Evolutionary conservation across 2,797 vertebrate species (phyloP), one percentile per base, ranked within the genome.

Genomic region (Aratinga solstitialis): DNA sequence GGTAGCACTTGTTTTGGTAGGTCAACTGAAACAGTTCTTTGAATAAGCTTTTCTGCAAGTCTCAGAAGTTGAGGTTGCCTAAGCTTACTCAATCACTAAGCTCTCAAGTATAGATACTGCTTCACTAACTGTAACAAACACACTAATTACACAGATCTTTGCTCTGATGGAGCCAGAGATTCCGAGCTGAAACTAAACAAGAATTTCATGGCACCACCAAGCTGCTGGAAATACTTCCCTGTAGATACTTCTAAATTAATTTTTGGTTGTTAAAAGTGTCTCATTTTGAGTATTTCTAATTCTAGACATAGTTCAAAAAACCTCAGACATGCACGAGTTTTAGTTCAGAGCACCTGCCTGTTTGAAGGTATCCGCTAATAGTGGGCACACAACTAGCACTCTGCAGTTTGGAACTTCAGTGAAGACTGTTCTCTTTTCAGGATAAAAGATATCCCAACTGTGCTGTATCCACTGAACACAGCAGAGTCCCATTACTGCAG

Each of bases 31-130:
- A 45, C 23, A 6, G 30, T 34, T 30, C 89, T 77, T 65, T 40
- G 62, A 65, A 56, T 5, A 38, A 83, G 26, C 32, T n/a, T 63
- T 91, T 26, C 56, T 67, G 51, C 62, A 54, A 22, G 48, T 4
- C 69, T 48, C 7, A 1, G 53, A 45, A 30, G 68, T 56, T 43
- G 51, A 45, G 10, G 1, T 3, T 2, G 48, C 56, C 6, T 0
- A 21, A 59, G n/a, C 21, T 56, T 10, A 40, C 53, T 72, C 84
- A 79, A 2, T 10, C 58, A 8, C 61, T 15, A 36, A 34, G 42
- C 82, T 81, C 73, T n/a, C 18, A 7, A 29, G 34, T 13, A 58
- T 2, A 73, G 50, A 30, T 38, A 48, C 23, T n/a, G 53, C 85
- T 68, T 54, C 9, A 32, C 73, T 53, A 84, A 26, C 62, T 21